Evolutionary conservation across 2,797 vertebrate genomes (phyloP), one percentile per base, ranked within the genome.

Genomic region (Gobionotothen gibberifrons): DNA sequence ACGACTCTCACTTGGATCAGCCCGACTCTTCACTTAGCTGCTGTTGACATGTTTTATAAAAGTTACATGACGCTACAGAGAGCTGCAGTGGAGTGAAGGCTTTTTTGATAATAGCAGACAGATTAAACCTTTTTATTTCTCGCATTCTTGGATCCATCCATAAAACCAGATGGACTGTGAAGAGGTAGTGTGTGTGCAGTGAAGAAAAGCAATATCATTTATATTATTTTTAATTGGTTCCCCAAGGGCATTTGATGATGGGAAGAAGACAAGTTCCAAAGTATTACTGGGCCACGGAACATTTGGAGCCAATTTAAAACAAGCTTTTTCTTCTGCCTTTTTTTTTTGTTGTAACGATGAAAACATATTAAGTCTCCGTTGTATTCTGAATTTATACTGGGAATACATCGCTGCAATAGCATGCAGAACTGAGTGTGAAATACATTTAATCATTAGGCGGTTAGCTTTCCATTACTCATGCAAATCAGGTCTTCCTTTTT

Each of bases 141-240:
- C 21, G 46, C 85, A 82, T 92, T 92, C 82, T 89, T 78, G 82
- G 74, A 87, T 90, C 84, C 90, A 91, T 93, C 89, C 89, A 89
- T 91, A 91, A 93, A 93, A 93, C 47, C 85, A 87, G 86, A 91
- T 87, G 84, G 87, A 69, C 86, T 89, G 72, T 88, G 90, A 89
- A 89, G 83, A 86, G 80, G 78, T 82, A 84, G 89, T 85, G 86
- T 86, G 83, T 85, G 87, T 78, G 81, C 82, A 70, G 73, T 79
- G 82, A 77, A 72, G 86, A 84, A 87, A 80, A 81, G 83, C 75
- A 90, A 87, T 92, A 90, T 91, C 90, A 93, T 92, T 93, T 87
- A 92, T 93, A 86, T 92, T 88, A 84, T 86, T 90, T 91, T 92
- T 94, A 94, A 94, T 94, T 92, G 93, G 86, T 87, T 93, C 90